Conservation (phyloP, 2,888 invertebrate genomes). For the Micoletzkya japonica region DNA sequence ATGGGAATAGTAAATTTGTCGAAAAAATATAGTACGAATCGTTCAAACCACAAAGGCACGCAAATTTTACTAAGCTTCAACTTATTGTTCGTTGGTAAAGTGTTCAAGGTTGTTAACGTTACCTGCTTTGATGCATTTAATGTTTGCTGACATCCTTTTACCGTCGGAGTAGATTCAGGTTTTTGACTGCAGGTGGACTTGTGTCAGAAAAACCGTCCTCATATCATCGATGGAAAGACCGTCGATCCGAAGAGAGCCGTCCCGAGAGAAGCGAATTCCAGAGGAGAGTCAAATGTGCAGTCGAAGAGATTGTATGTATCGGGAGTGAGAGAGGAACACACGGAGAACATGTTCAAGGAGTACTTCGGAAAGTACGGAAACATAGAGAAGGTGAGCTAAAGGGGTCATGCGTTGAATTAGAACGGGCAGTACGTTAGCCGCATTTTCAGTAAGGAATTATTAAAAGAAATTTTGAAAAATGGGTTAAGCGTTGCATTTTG, state of each 20-base stretch:
- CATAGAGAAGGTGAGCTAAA: conserved; percentile 27
- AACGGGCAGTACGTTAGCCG: too few relatives aligned
- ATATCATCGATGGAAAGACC: conserved; percentile 86
- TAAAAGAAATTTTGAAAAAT: too few relatives aligned
- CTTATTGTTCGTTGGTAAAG: not conserved
- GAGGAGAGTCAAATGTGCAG: conserved; percentile 34
- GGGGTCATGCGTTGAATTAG: too few relatives aligned
- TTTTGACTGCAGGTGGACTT: conserved; percentile 77
- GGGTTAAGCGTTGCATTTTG: not conserved
- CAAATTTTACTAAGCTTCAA: not conserved
- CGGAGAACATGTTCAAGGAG: conserved; percentile 47
- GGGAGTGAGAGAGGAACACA: conserved; percentile 57
- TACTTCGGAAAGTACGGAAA: conserved; percentile 45
- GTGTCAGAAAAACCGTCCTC: conserved; percentile 80
- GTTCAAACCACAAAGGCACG: not conserved
- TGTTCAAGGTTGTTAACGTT: too few relatives aligned
- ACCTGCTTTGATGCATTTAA: too few relatives aligned
- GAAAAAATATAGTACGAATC: not conserved
- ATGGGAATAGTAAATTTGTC: too few relatives aligned
- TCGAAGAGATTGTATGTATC: conserved; percentile 57
- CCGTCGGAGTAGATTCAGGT: not conserved
- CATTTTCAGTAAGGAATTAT: too few relatives aligned
- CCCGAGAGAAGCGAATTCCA: conserved; percentile 18
- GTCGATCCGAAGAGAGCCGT: conserved; percentile 96
- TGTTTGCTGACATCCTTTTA: too few relatives aligned